Conservation (phyloP, 1,140 invertebrate genomes). For the Drosophila kurseongensis region DNA sequence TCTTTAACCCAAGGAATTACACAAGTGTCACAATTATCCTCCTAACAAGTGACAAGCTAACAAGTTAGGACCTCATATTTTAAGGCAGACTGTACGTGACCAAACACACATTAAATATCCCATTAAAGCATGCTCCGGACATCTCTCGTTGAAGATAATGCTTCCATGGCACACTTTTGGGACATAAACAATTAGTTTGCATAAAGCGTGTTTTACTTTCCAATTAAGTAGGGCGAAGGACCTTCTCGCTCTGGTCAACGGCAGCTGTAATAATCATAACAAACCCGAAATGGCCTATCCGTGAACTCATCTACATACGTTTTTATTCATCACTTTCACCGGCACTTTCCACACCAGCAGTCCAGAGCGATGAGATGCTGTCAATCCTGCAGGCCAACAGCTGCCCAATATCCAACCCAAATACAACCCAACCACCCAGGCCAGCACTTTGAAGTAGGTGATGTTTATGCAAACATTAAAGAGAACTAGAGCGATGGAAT, state of each 20-base stretch:
- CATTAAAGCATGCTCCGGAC: constrained; percentile 6
- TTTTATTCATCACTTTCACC: constrained; percentile 64
- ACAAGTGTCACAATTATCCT: neutral
- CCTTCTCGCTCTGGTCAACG: constrained; percentile 17
- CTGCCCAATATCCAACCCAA: constrained; percentile 27
- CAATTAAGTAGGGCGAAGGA: constrained; percentile 56
- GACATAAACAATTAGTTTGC: constrained; percentile 68
- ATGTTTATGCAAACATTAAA: constrained; percentile 68
- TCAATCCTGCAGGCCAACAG: constrained; percentile 52
- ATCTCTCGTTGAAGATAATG: constrained; percentile 12
- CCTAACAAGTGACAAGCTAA: neutral
- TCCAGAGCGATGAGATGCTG: constrained; percentile 49
- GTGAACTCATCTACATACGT: constrained; percentile 47
- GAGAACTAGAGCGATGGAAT: constrained; percentile 27
- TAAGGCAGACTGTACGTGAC: constrained; percentile 11
- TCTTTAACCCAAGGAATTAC: neutral
- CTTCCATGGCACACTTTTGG: constrained; percentile 25
- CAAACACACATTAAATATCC: neutral
- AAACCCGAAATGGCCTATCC: constrained; percentile 55
- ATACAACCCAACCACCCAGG: constrained; percentile 36
- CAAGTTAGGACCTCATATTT: neutral
- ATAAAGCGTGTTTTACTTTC: constrained; percentile 67
- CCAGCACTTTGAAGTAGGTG: constrained; percentile 72
- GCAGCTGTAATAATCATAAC: constrained; percentile 81
- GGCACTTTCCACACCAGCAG: constrained; percentile 36